Percentiles rank a stretch among this genome's conserved stretches.
Evolutionary conservation across 2,113 vertebrate genomes (phyloP).

Genomic region (Sminthopsis crassicaudata): DNA sequence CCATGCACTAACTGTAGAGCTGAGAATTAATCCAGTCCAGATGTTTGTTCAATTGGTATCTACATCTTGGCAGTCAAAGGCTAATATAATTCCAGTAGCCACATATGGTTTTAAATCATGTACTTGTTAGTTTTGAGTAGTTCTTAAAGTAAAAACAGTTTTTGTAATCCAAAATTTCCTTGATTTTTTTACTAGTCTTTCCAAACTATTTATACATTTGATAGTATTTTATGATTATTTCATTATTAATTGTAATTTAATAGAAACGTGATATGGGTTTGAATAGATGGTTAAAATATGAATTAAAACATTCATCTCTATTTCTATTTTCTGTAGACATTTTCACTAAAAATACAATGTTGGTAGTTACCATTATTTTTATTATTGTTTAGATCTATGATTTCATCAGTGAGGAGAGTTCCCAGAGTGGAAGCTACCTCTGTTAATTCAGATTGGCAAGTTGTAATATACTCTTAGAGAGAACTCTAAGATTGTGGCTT

Average conservation of each 20-base stretch:
- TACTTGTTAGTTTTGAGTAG: conserved; percentile 26
- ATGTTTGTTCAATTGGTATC: conserved; percentile 21
- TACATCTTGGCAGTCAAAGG: conserved; percentile 15
- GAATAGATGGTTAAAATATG: conserved; percentile 38
- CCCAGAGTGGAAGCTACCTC: background rate
- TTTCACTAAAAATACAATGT: background rate
- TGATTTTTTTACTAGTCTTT: conserved; percentile 45
- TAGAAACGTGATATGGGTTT: conserved; percentile 40
- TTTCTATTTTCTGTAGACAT: background rate
- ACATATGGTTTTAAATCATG: conserved; percentile 25
- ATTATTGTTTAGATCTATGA: background rate
- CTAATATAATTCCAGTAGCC: conserved; percentile 43
- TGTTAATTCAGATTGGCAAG: background rate
- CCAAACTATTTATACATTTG: conserved; percentile 34
- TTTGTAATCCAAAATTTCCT: conserved; percentile 46
- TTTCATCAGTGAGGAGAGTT: background rate
- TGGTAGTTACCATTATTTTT: background rate
- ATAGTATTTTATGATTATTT: conserved; percentile 39
- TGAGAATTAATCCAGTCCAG: conserved; percentile 44
- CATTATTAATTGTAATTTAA: conserved; percentile 54
- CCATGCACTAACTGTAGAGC: conserved; percentile 26
- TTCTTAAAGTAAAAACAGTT: conserved; percentile 42
- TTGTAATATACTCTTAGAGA: background rate
- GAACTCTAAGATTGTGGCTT: background rate
- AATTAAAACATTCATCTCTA: conserved; percentile 60